Conservation (phyloP, 2,797 vertebrate species). For the Dipus sagitta region DNA sequence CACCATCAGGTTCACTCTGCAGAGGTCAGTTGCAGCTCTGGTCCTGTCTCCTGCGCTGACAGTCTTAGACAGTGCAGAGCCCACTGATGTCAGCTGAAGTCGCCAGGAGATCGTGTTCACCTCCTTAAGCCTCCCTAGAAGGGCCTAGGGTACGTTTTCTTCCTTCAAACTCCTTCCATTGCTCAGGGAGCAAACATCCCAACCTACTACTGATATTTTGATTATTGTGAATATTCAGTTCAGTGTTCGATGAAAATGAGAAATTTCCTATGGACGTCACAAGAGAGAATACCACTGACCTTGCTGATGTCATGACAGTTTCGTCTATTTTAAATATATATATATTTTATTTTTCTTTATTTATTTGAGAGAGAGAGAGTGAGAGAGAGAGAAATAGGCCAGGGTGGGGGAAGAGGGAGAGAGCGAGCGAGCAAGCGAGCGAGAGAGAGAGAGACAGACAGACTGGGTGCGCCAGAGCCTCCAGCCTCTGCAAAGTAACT, state of each 20-base stretch:
- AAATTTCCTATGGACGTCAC: background rate
- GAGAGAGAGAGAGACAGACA: too few relatives aligned
- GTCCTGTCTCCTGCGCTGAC: background rate
- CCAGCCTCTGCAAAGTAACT: too few relatives aligned
- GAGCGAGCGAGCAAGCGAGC: too few relatives aligned
- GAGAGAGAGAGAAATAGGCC: too few relatives aligned
- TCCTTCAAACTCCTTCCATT: background rate
- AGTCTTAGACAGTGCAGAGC: background rate
- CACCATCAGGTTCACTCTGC: background rate
- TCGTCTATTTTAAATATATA: too few relatives aligned
- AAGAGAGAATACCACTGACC: background rate
- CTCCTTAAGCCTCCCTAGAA: background rate
- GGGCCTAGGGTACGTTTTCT: background rate
- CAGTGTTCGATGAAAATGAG: background rate
- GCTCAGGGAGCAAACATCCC: background rate
- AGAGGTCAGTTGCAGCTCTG: background rate
- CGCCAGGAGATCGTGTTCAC: background rate
- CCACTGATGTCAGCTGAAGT: background rate
- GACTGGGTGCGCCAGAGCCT: too few relatives aligned
- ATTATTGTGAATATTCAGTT: background rate
- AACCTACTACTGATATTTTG: too few relatives aligned
- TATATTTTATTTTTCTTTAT: too few relatives aligned
- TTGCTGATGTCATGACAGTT: background rate
- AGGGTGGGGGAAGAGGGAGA: too few relatives aligned
- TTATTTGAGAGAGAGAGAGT: too few relatives aligned